Conservation (phyloP, 2,113 vertebrate genomes). For the Mus spicilegus region DNA sequence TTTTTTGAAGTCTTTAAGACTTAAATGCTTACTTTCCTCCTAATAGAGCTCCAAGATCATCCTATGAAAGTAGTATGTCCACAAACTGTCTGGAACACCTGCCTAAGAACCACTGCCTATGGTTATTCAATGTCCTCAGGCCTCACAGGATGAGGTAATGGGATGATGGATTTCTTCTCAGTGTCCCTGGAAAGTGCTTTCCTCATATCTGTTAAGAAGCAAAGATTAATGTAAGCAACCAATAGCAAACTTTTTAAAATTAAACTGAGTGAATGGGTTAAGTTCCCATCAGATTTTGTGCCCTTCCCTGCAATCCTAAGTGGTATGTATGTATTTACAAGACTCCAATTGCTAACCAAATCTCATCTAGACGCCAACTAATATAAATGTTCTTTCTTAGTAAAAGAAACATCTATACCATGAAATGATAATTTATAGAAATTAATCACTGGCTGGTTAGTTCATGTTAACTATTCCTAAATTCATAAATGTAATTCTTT, state of each 20-base stretch:
- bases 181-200: constrained; percentile 96
- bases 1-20: constrained; percentile 64
- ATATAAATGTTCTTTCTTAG: neutral
- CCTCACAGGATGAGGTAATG: constrained; percentile 95
- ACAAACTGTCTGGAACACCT: constrained; percentile 55
- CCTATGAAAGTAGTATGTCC: constrained; percentile 66
- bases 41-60: constrained; percentile 59
- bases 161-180: constrained; percentile 97
- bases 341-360: neutral
- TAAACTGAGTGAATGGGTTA: neutral
- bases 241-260: neutral
- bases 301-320: neutral
- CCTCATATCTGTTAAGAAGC: constrained; percentile 92
- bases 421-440: constrained; percentile 2
- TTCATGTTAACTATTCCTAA: neutral
- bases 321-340: neutral
- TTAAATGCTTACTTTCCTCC: constrained; percentile 66
- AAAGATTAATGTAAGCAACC: constrained; percentile 49
- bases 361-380: constrained; percentile 3
- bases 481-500: constrained; percentile 36
- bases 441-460: neutral
- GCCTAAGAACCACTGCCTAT: constrained; percentile 86
- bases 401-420: neutral
- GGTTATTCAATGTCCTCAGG: constrained; percentile 98
- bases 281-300: neutral